Conservation (phyloP, 2,888 invertebrate species). For the Trachelus stipa region DNA sequence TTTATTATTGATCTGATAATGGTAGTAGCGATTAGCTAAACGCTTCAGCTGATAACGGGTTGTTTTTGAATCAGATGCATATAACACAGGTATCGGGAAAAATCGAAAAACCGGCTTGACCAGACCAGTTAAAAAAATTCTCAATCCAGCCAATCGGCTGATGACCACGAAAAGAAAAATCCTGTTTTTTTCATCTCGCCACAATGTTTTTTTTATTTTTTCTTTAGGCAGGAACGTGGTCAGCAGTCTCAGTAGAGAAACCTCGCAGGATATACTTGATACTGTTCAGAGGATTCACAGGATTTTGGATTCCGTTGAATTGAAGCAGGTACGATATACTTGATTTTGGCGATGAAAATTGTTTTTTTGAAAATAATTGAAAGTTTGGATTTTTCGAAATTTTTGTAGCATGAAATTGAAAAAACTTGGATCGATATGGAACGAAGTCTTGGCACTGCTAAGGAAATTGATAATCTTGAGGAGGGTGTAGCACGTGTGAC, state of each 20-base stretch:
- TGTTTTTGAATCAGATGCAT: neutral
- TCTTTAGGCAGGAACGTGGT: slow-evolving; percentile 53
- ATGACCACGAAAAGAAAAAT: neutral
- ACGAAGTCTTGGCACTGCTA: slow-evolving; percentile 71
- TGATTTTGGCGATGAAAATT: neutral
- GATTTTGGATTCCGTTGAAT: slow-evolving; percentile 71
- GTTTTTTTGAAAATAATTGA: neutral
- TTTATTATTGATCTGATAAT: neutral
- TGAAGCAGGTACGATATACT: slow-evolving; percentile 67
- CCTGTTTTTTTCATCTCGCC: neutral
- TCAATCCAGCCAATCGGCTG: neutral
- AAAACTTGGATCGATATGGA: slow-evolving; percentile 73
- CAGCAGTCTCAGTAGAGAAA: slow-evolving; percentile 54
- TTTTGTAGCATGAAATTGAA: slow-evolving; percentile 67
- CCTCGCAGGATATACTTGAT: slow-evolving; percentile 74
- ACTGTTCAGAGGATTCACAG: slow-evolving; percentile 72
- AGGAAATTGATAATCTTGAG: slow-evolving; percentile 73
- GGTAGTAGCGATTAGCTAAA: neutral
- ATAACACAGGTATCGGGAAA: neutral
- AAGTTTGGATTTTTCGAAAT: neutral
- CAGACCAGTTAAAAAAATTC: neutral
- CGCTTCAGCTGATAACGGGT: neutral
- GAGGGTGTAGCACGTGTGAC: slow-evolving; percentile 78
- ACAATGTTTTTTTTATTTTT: slow-evolving; percentile 17
- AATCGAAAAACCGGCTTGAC: slow-evolving; percentile 8